These are phyloP conservation scores for Eriosoma lanigerum DNA, from an alignment of 1,140 invertebrate genomes.

Conservation along the genomic window DNA sequence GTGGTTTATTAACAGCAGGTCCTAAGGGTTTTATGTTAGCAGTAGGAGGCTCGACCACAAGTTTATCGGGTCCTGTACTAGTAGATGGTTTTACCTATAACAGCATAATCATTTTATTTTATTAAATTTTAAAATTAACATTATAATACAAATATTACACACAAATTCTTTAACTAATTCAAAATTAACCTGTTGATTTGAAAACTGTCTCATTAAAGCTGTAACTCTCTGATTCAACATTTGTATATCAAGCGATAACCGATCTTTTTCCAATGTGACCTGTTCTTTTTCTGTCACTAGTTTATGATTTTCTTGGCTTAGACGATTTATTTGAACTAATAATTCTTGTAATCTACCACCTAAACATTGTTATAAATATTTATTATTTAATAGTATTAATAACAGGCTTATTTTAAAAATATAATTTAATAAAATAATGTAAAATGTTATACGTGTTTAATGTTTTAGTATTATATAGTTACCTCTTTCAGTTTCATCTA, in stretches of 20 bases:
- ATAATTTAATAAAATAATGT: neutral
- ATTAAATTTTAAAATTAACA: neutral
- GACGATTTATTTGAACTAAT: neutral
- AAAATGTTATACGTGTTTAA: neutral
- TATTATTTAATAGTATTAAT: neutral
- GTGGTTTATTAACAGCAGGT: constrained; percentile 57
- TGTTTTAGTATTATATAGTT: neutral
- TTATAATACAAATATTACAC: neutral
- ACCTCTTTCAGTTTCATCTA: constrained; percentile 30
- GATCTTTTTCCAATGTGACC: constrained; percentile 65
- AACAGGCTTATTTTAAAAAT: no score
- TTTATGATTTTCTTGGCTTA: constrained; percentile 46
- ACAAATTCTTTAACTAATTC: no score
- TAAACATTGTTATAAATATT: neutral
- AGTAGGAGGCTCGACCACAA: constrained; percentile 75
- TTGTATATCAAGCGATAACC: constrained; percentile 72
- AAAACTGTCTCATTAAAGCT: constrained; percentile 78
- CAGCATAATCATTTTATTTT: neutral
- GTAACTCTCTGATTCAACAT: constrained; percentile 70
- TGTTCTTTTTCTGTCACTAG: constrained; percentile 67
- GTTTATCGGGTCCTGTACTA: constrained; percentile 68
- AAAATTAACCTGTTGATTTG: constrained; percentile 57
- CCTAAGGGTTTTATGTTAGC: constrained; percentile 95
- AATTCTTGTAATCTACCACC: constrained; percentile 8
- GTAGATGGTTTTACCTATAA: constrained; percentile 66